phyloP scores from a whole-genome alignment of 1,140 invertebrate genomes.

The Steinernema khuongi region DNA sequence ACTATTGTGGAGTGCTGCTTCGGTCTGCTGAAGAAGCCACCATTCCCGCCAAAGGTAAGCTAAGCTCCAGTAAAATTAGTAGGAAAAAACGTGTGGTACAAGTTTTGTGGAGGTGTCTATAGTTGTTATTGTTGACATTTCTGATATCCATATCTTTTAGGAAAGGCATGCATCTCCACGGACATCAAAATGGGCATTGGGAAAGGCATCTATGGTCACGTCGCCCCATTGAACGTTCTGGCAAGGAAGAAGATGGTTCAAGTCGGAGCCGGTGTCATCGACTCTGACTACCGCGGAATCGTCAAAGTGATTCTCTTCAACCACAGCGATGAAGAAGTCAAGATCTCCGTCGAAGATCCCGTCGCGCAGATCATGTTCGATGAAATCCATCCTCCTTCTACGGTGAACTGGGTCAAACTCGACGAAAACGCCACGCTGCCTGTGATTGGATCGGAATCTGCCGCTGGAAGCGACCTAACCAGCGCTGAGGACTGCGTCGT shows the following conservation, averaged over 20 bases:
- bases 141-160: conserved; percentile 59
- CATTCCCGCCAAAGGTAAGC: not conserved
- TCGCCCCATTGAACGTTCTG: conserved; percentile 87
- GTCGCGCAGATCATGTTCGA: no score
- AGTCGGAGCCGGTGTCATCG: conserved; percentile 88
- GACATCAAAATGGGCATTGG: conserved; percentile 74
- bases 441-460: conserved; percentile 72
- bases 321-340: conserved; percentile 58
- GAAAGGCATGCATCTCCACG: conserved; percentile 80
- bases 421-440: conserved; percentile 74
- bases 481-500: conserved; percentile 81
- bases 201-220: conserved; percentile 69
- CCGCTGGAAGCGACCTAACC: conserved; percentile 84
- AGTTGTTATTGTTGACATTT: no score
- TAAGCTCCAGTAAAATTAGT: not conserved
- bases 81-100: not conserved
- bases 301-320: conserved; percentile 90
- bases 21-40: not conserved
- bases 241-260: conserved; percentile 92
- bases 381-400: no score
- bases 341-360: conserved; percentile 65
- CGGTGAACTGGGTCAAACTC: conserved; percentile 71
- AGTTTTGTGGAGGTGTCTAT: no score
- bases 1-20: not conserved
- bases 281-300: conserved; percentile 86